These are phyloP conservation scores for Tachysurus vachellii DNA, from an alignment of 2,113 vertebrate species.

Conservation along the genomic window DNA sequence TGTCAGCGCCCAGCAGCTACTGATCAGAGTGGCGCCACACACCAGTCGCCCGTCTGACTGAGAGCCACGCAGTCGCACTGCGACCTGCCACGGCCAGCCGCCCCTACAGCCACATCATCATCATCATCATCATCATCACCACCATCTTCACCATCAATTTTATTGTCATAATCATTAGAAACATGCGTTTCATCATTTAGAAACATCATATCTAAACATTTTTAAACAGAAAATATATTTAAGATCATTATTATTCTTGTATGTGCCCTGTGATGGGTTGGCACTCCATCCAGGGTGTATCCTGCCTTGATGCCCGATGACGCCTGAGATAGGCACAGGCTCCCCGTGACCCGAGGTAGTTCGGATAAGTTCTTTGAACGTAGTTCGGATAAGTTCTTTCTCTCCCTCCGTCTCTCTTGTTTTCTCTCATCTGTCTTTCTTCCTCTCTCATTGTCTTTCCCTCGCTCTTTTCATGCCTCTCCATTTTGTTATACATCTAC, in stretches of 20 bases:
- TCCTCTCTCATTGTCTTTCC: background rate
- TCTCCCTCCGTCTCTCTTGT: no score
- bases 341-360: no score
- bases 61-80: slow-evolving; percentile 84
- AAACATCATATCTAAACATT: no score
- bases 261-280: no score
- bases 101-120: slow-evolving; percentile 71
- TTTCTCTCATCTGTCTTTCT: background rate
- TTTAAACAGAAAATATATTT: background rate
- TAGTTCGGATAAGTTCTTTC: no score
- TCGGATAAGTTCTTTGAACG: no score
- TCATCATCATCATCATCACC: background rate
- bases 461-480: no score
- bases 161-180: background rate
- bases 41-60: slow-evolving; percentile 87
- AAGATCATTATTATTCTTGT: background rate
- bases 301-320: no score
- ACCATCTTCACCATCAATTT: background rate
- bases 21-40: slow-evolving; percentile 92
- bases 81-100: slow-evolving; percentile 95
- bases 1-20: slow-evolving; percentile 95
- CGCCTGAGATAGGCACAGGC: no score
- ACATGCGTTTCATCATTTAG: no score
- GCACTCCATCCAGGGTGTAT: no score
- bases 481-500: no score